A percentile compares a stretch with the other conserved stretches of the same genome.
Conservation (phyloP, 2,888 invertebrate species). For the Tyria jacobaeae region DNA sequence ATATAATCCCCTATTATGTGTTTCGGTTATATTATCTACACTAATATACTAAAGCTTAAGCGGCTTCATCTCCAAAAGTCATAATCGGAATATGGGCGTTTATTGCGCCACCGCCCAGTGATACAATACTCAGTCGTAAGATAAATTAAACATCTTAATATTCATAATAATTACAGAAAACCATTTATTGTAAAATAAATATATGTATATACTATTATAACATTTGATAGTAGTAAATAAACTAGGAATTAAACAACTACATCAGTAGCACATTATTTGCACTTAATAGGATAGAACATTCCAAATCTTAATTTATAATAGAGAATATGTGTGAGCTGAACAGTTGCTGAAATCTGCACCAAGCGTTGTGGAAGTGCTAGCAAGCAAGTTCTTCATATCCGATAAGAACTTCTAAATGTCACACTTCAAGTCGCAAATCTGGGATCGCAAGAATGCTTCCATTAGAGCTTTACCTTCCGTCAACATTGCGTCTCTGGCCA, state of each 20-base stretch:
- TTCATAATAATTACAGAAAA: background rate
- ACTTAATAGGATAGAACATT: background rate
- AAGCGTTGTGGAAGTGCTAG: background rate
- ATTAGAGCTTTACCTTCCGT: slow-evolving; percentile 2
- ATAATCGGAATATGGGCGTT: too few relatives aligned
- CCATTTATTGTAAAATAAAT: background rate
- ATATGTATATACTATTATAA: background rate
- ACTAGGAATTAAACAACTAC: background rate
- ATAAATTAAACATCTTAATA: background rate
- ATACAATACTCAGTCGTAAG: background rate
- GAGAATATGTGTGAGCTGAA: background rate
- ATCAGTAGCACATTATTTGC: background rate
- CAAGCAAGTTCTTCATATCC: too few relatives aligned
- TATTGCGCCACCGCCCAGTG: too few relatives aligned
- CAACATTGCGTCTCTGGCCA: slow-evolving; percentile 1
- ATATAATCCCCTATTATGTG: too few relatives aligned
- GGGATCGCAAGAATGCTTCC: background rate
- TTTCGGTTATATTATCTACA: too few relatives aligned
- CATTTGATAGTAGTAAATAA: background rate
- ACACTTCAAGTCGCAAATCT: background rate
- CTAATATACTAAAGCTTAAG: too few relatives aligned
- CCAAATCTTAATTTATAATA: background rate
- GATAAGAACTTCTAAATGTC: background rate
- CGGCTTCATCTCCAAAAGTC: too few relatives aligned
- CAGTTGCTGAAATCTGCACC: background rate